These are phyloP conservation scores for Gobio occitaniae DNA, from an alignment of 2,797 vertebrate genomes.

Conservation along the genomic window DNA sequence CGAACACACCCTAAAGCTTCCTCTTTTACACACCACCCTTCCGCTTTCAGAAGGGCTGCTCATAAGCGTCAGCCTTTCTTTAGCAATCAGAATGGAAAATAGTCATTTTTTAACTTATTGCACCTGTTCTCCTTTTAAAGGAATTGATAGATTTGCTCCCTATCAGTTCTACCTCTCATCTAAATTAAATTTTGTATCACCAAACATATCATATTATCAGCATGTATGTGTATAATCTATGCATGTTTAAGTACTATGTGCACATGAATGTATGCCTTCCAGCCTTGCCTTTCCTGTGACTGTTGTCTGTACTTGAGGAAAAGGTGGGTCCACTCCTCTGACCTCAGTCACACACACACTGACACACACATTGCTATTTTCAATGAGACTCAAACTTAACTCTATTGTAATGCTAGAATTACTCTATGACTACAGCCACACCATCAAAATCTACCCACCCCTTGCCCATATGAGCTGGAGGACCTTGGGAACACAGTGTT, in stretches of 20 bases:
- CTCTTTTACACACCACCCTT: conserved; percentile 59
- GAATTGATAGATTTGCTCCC: neutral
- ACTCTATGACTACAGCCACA: neutral
- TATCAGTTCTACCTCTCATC: neutral
- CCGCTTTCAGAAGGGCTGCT: conserved; percentile 57
- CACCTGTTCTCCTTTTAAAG: neutral
- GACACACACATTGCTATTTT: conserved; percentile 13
- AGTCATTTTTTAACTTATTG: neutral
- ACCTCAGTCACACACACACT: conserved; percentile 19
- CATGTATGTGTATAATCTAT: neutral
- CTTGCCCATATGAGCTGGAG: neutral
- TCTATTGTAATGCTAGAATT: neutral
- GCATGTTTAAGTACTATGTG: conserved; percentile 46
- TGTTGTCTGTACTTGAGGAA: conserved; percentile 62
- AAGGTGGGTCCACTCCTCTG: conserved; percentile 46
- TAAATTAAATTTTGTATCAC: neutral
- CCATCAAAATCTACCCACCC: neutral
- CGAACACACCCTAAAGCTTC: conserved; percentile 54
- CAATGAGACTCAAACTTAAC: neutral
- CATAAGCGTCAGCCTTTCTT: neutral
- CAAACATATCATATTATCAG: neutral
- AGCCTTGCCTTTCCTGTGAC: conserved; percentile 72
- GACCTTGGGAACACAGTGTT: neutral
- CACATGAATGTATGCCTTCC: conserved; percentile 55
- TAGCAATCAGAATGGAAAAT: neutral